Percentiles rank a stretch among this genome's conserved stretches.
Evolutionary conservation across 1,140 invertebrate genomes (phyloP).

Genomic region (Lepidurus apus): DNA sequence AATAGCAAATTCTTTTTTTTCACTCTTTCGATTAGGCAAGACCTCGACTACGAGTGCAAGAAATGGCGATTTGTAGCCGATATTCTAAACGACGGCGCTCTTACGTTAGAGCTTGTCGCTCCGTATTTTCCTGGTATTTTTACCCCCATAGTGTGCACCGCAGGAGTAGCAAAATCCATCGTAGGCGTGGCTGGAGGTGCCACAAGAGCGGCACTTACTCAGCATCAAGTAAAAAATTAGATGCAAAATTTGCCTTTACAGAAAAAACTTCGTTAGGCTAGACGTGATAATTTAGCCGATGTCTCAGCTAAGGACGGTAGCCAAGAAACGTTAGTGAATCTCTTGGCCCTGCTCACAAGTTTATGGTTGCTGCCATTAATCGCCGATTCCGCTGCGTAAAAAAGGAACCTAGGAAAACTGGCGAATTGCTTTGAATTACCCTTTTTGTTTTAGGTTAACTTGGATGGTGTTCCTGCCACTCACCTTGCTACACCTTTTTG

Average conservation of each 20-base stretch:
- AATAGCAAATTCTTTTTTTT: no score
- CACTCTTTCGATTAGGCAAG: no score
- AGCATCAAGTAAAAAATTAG: no score
- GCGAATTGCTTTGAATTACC: neutral
- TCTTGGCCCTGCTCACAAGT: slow-evolving; percentile 71
- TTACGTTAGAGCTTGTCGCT: slow-evolving; percentile 70
- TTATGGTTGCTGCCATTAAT: slow-evolving; percentile 68
- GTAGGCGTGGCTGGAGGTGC: slow-evolving; percentile 88
- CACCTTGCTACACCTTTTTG: slow-evolving; percentile 72
- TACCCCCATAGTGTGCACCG: slow-evolving; percentile 50
- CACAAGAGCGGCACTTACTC: slow-evolving; percentile 82
- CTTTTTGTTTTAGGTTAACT: slow-evolving; percentile 51
- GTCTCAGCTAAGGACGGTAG: slow-evolving; percentile 93
- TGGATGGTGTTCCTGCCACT: slow-evolving; percentile 65
- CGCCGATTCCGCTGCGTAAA: slow-evolving; percentile 45
- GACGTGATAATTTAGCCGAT: slow-evolving; percentile 83
- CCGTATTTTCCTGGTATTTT: slow-evolving; percentile 53
- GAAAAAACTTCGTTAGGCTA: slow-evolving; percentile 53
- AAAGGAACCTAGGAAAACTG: neutral
- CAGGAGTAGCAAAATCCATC: slow-evolving; percentile 64
- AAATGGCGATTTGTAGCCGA: slow-evolving; percentile 94
- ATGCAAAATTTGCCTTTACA: no score
- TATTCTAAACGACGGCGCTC: slow-evolving; percentile 82
- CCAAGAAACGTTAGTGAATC: slow-evolving; percentile 91
- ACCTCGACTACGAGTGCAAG: slow-evolving; percentile 72